Evolutionary conservation across 2,113 vertebrate species (phyloP).

Genomic region (Seriola aureovittata): DNA sequence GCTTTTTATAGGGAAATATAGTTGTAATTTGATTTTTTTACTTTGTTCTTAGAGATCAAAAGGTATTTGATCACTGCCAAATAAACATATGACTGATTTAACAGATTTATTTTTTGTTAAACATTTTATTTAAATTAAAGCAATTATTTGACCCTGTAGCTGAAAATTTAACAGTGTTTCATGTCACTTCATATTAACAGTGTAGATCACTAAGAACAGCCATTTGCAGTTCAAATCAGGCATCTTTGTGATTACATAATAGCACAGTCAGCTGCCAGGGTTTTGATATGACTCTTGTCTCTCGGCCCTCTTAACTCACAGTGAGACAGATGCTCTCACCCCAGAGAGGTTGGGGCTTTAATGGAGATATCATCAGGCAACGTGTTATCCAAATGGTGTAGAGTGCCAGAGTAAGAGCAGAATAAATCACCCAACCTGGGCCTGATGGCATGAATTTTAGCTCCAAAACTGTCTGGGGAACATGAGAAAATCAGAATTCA

Average conservation of each 20-base stretch:
- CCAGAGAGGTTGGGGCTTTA: constrained; percentile 30
- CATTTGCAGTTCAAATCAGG: constrained; percentile 1
- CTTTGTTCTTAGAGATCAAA: too few relatives aligned
- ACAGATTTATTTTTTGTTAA: not conserved
- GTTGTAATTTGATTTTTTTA: too few relatives aligned
- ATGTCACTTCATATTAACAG: not conserved
- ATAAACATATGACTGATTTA: not conserved
- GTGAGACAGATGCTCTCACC: constrained; percentile 49
- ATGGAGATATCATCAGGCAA: constrained; percentile 63
- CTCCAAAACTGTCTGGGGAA: constrained; percentile 23
- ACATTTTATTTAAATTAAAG: too few relatives aligned
- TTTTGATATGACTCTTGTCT: constrained; percentile 33
- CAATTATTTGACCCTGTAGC: not conserved
- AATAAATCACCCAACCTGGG: constrained; percentile 42
- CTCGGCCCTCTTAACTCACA: constrained; percentile 43
- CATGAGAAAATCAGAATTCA: constrained; percentile 53
- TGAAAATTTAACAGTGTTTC: not conserved
- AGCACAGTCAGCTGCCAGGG: constrained; percentile 23
- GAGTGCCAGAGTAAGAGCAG: constrained; percentile 44
- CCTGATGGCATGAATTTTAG: constrained; percentile 29
- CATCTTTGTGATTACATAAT: constrained; percentile 40
- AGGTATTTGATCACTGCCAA: too few relatives aligned
- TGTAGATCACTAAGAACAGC: not conserved
- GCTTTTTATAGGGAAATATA: too few relatives aligned
- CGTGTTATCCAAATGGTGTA: constrained; percentile 60